Evolutionary conservation across 2,797 vertebrate genomes (phyloP).

Genomic region (Saguinus oedipus): DNA sequence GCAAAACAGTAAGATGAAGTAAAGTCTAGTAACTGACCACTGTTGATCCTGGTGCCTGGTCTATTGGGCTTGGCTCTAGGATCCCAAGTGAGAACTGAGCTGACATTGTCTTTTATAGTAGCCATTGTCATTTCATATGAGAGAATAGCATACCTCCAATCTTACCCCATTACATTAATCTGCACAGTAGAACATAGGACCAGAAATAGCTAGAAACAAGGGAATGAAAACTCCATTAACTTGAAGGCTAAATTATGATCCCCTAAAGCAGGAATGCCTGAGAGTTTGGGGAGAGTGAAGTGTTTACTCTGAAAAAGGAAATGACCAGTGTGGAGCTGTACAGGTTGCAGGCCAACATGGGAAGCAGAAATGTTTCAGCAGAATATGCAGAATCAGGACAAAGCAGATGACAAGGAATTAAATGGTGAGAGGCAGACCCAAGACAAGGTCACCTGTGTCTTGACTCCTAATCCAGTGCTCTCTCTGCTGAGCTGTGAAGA

Average conservation of each 20-base stretch:
- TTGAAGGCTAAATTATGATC: not conserved
- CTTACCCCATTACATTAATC: not conserved
- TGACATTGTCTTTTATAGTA: not conserved
- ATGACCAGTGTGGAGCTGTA: not conserved
- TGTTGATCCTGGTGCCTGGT: not conserved
- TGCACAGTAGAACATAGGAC: not conserved
- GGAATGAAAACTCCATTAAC: not conserved
- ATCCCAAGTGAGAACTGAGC: not conserved
- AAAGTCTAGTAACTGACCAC: not conserved
- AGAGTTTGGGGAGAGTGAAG: not conserved
- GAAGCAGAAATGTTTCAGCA: constrained; percentile 1
- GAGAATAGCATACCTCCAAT: not conserved
- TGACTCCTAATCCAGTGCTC: not conserved
- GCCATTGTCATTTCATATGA: not conserved
- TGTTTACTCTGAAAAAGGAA: not conserved
- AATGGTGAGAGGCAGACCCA: not conserved
- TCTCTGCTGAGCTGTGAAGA: not conserved
- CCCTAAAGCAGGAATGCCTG: not conserved
- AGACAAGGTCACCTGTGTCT: not conserved
- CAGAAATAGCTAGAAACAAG: not conserved
- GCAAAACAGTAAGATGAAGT: not conserved
- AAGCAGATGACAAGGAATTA: not conserved
- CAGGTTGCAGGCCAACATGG: not conserved
- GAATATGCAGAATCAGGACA: not conserved
- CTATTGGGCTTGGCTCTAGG: not conserved